Conservation (phyloP, 2,797 vertebrate genomes). For the Bovichtus variegatus region DNA sequence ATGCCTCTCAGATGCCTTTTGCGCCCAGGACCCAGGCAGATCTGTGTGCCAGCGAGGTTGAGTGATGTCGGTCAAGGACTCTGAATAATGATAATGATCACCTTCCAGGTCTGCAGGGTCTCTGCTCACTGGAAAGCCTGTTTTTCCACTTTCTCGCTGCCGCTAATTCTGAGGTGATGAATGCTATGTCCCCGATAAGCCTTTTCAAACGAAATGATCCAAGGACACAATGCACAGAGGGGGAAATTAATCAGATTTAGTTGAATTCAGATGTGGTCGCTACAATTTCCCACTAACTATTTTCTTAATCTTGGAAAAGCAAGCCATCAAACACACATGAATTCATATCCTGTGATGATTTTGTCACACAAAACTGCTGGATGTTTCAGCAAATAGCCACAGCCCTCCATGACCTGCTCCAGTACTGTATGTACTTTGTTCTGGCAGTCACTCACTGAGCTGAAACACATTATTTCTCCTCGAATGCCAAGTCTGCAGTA, state of each 20-base stretch:
- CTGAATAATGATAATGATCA: conserved; percentile 66
- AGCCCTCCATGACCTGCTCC: conserved; percentile 34
- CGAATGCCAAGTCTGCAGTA: conserved; percentile 69
- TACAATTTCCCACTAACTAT: conserved; percentile 20
- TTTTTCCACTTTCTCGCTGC: conserved; percentile 32
- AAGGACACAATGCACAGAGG: conserved; percentile 45
- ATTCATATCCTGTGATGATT: conserved; percentile 40
- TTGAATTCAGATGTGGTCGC: conserved; percentile 14
- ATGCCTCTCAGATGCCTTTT: conserved; percentile 83
- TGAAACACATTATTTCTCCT: conserved; percentile 76
- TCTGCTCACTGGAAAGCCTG: conserved; percentile 30
- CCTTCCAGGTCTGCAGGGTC: conserved; percentile 73
- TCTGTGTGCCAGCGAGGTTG: conserved; percentile 71
- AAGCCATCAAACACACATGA: conserved; percentile 8
- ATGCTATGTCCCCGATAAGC: conserved; percentile 86
- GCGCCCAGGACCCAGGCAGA: conserved; percentile 62
- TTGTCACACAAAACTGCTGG: conserved; percentile 65
- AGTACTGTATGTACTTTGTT: conserved; percentile 70
- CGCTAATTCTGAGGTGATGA: conserved; percentile 79
- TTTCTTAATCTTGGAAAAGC: conserved; percentile 30
- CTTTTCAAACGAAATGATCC: conserved; percentile 66
- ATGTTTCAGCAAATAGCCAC: conserved; percentile 25
- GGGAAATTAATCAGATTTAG: conserved; percentile 32
- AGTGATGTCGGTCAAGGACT: conserved; percentile 85
- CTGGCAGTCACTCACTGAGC: conserved; percentile 69